Evolutionary conservation across 2,113 vertebrate genomes (phyloP).

Genomic region (Perca schrenkii): DNA sequence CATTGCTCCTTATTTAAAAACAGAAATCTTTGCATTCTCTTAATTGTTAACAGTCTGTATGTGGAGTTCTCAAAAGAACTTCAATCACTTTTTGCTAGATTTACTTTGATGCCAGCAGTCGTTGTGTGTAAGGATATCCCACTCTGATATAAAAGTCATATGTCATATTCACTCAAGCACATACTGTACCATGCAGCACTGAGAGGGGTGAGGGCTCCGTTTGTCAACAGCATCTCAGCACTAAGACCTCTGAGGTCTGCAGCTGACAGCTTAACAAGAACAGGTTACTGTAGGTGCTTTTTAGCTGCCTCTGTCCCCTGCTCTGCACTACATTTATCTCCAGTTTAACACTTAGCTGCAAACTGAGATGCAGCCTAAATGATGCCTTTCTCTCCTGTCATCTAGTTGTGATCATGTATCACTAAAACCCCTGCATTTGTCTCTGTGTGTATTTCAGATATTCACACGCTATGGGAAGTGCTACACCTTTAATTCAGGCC

Average conservation of each 20-base stretch:
- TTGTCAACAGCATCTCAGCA: slow-evolving; percentile 51
- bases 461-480: slow-evolving; percentile 98
- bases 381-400: neutral
- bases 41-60: neutral
- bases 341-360: slow-evolving; percentile 5
- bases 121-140: neutral
- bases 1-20: neutral
- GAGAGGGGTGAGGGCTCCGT: slow-evolving; percentile 25
- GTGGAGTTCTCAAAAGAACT: neutral
- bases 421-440: neutral
- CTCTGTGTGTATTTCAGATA: slow-evolving; percentile 86
- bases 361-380: neutral
- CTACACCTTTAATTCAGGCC: slow-evolving; percentile 97
- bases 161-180: slow-evolving; percentile 47
- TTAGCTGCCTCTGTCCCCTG: slow-evolving; percentile 12
- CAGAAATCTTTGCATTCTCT: neutral
- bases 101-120: slow-evolving; percentile 7
- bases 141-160: slow-evolving; percentile 42
- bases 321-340: neutral
- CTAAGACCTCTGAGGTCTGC: slow-evolving; percentile 38
- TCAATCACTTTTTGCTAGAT: neutral
- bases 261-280: slow-evolving; percentile 22
- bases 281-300: slow-evolving; percentile 4
- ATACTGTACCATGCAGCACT: slow-evolving; percentile 23
- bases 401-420: neutral